Evolutionary conservation across 2,797 vertebrate species (phyloP).

Genomic region (Fistularia commersonii): DNA sequence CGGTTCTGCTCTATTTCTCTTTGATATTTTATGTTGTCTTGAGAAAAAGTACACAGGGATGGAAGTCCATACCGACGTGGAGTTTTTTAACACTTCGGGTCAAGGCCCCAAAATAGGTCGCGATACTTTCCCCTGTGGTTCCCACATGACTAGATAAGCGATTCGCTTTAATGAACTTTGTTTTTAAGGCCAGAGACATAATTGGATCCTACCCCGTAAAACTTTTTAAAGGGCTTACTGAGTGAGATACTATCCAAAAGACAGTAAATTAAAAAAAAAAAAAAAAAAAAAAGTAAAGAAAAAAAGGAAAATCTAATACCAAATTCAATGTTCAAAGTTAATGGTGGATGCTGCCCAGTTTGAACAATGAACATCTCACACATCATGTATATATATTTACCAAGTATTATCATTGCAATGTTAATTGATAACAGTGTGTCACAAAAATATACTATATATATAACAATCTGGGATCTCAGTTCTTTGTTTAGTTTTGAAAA

Average conservation of each 20-base stretch:
- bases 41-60: conserved; percentile 29
- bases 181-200: conserved; percentile 40
- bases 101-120: conserved; percentile 42
- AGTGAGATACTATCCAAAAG: conserved; percentile 6
- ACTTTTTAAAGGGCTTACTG: conserved; percentile 3
- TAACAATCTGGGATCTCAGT: too few relatives aligned
- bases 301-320: too few relatives aligned
- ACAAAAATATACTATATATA: too few relatives aligned
- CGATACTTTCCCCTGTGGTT: conserved; percentile 28
- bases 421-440: too few relatives aligned
- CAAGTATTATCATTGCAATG: too few relatives aligned
- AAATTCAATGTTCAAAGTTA: too few relatives aligned
- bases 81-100: conserved; percentile 36
- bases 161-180: conserved; percentile 39
- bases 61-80: conserved; percentile 13
- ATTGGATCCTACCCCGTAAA: conserved; percentile 33
- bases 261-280: neutral
- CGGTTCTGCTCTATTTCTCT: conserved; percentile 67
- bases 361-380: too few relatives aligned
- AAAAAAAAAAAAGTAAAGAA: neutral
- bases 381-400: too few relatives aligned
- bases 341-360: too few relatives aligned
- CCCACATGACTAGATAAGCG: conserved; percentile 23
- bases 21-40: conserved; percentile 45
- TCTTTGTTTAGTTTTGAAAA: too few relatives aligned